These are phyloP conservation scores for Carcharodon carcharias DNA, from an alignment of 2,797 vertebrate genomes.

Conservation along the genomic window DNA sequence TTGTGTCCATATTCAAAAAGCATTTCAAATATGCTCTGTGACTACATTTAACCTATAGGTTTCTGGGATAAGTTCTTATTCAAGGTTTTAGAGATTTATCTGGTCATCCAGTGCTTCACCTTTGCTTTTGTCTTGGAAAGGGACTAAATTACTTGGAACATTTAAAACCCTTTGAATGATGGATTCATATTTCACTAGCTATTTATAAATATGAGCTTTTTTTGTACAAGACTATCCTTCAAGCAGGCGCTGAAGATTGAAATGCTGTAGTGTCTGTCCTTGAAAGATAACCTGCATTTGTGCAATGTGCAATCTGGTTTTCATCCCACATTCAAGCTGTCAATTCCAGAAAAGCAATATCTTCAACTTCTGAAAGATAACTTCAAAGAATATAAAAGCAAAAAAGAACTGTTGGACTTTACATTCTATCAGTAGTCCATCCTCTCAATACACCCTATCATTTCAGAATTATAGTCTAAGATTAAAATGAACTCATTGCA, in stretches of 20 bases:
- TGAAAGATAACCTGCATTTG: neutral
- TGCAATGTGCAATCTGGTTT: conserved; percentile 13
- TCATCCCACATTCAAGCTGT: neutral
- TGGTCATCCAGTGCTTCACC: neutral
- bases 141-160: neutral
- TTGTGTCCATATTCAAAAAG: neutral
- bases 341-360: neutral
- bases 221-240: neutral
- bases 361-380: conserved; percentile 14
- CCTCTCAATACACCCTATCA: neutral
- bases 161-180: conserved; percentile 14
- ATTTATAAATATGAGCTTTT: neutral
- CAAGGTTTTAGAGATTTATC: neutral
- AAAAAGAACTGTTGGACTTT: neutral
- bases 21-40: neutral
- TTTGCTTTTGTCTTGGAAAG: neutral
- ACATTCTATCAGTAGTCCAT: neutral
- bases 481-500: neutral
- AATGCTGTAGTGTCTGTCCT: neutral
- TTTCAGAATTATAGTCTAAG: neutral
- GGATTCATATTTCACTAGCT: neutral
- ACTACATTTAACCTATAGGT: neutral
- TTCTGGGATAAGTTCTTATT: neutral
- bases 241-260: neutral
- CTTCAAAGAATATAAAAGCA: neutral